A percentile compares a stretch with the other conserved stretches of the same genome.
Evolutionary conservation across 2,797 vertebrate genomes (phyloP).

Genomic region (Anniella stebbinsi): DNA sequence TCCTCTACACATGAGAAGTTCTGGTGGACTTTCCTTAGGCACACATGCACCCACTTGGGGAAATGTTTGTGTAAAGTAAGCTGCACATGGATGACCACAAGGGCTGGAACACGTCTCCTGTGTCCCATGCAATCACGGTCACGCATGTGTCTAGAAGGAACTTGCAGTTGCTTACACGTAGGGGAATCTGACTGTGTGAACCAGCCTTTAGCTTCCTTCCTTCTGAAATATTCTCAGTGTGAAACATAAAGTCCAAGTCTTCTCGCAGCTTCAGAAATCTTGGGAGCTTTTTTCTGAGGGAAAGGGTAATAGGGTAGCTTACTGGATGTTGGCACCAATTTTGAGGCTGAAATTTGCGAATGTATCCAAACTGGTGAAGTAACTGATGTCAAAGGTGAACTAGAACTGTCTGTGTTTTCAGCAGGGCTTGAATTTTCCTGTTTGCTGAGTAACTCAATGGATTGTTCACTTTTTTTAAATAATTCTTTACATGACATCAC

Average conservation of each 20-base stretch:
- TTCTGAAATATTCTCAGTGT: conserved; percentile 62
- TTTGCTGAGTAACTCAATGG: neutral
- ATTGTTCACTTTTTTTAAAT: neutral
- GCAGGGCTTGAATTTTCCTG: conserved; percentile 41
- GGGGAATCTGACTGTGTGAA: neutral
- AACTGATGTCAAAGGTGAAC: conserved; percentile 40
- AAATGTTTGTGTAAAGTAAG: neutral
- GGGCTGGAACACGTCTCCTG: neutral
- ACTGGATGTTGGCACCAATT: conserved; percentile 45
- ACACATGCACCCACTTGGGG: neutral
- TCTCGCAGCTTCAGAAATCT: conserved; percentile 87
- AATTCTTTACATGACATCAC: neutral
- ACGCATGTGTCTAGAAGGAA: neutral
- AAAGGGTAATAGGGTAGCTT: conserved; percentile 84
- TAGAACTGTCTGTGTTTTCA: neutral
- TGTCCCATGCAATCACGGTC: neutral
- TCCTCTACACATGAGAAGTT: neutral
- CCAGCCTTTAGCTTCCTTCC: neutral
- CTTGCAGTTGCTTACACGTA: neutral
- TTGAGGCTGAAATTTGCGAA: conserved; percentile 37
- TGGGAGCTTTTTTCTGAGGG: conserved; percentile 84
- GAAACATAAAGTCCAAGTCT: conserved; percentile 89
- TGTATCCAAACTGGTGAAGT: conserved; percentile 46
- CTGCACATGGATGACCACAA: neutral
- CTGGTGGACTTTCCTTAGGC: neutral